Evolutionary conservation across 2,113 vertebrate species (phyloP), one percentile per base, ranked within the genome.

Genomic region (Gallinago media): DNA sequence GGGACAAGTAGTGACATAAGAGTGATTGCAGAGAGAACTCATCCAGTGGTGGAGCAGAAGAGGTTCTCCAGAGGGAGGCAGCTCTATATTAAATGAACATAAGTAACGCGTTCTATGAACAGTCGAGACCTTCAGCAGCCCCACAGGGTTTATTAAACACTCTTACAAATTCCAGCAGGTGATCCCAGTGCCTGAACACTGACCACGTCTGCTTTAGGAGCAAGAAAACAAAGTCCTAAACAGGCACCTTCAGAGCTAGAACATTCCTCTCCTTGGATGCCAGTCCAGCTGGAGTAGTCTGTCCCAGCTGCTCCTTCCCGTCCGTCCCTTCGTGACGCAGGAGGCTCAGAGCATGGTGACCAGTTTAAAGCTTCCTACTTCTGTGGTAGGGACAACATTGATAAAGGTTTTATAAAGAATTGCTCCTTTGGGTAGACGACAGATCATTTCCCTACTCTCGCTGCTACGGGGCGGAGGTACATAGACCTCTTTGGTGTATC

Each of bases 371-470:
- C 95, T 98, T 31, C 98, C 98, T 68, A 99, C 98, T 89, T 99
- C 99, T 34, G 98, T 97, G 50, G 97, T 93, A 26, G 99, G 99
- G 79, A 99, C 44, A 20, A 99, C 96, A 1, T 88, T 99, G 94
- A 99, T 98, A 47, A 99, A 99, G 54, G 99, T 99, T 97, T 99
- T 99, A 88, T 99, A 99, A 49, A 99, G 98, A 49, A 99, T 14
- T 2, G 99, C 97, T 40, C 99, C 99, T 88, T 80, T 98, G 9
- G 99, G 99, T 38, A 99, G 98, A 19, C 82, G 98, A 82, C 98
- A 96, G 95, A 99, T 98, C 73, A 99, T 68, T 8, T 98, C 91
- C 26, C 90, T 85, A 68, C 96, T 97, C 85, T 99, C 98, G 0
- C 7, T 31, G 94, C 98, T 98, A 55, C 97, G 98, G 8, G 99